Percentiles rank a stretch among this genome's conserved stretches.
Conservation (phyloP, 2,113 vertebrate species). For the Ranitomeya imitator region DNA sequence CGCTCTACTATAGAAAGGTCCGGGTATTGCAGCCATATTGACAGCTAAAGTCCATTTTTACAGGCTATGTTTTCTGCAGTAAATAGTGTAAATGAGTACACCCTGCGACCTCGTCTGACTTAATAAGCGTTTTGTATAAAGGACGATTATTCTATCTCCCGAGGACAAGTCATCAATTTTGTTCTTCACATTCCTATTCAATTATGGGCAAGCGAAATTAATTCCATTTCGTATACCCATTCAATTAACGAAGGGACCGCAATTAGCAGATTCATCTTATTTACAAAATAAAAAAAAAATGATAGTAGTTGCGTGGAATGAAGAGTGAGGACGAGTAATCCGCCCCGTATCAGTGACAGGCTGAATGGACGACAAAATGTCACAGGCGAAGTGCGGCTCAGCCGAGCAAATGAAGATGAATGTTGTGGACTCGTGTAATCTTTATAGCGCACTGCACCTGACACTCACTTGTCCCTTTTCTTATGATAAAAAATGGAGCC, state of each 20-base stretch:
- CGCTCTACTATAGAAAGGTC: too few relatives aligned
- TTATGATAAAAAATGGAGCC: slow-evolving; percentile 61
- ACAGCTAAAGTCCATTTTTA: too few relatives aligned
- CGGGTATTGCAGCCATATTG: too few relatives aligned
- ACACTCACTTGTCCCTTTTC: slow-evolving; percentile 58
- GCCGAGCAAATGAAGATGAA: slow-evolving; percentile 65
- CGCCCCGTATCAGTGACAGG: slow-evolving; percentile 35
- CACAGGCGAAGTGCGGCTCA: slow-evolving; percentile 61
- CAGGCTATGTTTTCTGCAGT: background rate
- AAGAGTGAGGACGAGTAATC: slow-evolving; percentile 18
- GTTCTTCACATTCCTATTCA: slow-evolving; percentile 34
- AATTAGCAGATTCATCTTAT: slow-evolving; percentile 37
- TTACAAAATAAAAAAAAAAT: slow-evolving; percentile 24
- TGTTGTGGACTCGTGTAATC: slow-evolving; percentile 57
- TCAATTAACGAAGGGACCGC: slow-evolving; percentile 6
- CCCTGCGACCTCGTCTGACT: background rate
- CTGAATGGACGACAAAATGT: slow-evolving; percentile 58
- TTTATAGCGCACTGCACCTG: slow-evolving; percentile 55
- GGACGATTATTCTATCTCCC: slow-evolving; percentile 9
- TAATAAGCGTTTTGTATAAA: background rate
- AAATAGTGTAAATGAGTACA: background rate
- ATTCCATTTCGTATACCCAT: slow-evolving; percentile 25
- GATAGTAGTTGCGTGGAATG: slow-evolving; percentile 41
- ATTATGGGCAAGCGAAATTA: slow-evolving; percentile 20
- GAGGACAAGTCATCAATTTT: slow-evolving; percentile 21